phyloP scores from a whole-genome alignment of 2,797 vertebrate species.

The Emydoidea blandingii region DNA sequence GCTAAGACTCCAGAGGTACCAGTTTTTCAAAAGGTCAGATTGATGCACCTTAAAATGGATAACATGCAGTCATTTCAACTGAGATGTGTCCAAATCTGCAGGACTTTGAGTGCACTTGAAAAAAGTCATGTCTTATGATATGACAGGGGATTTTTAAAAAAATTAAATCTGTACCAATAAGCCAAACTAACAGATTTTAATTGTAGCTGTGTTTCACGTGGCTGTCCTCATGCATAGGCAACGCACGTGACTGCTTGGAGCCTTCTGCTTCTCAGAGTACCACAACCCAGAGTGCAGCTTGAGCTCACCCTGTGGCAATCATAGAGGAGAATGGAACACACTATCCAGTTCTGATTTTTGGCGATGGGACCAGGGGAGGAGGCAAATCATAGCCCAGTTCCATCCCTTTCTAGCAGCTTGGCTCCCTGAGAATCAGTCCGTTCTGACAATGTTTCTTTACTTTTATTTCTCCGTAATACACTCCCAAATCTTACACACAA shows the following conservation, averaged over 20 bases:
- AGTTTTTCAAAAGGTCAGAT: conserved; percentile 48
- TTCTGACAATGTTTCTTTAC: not conserved
- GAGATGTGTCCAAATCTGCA: not conserved
- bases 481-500: not conserved
- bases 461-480: not conserved
- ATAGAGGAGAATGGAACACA: not conserved
- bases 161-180: not conserved
- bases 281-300: accelerated
- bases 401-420: not conserved
- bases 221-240: not conserved
- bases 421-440: not conserved
- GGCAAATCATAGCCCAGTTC: not conserved
- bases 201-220: not conserved
- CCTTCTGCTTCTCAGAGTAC: accelerated
- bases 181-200: not conserved
- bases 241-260: not conserved
- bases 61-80: conserved; percentile 4
- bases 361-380: not conserved
- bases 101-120: not conserved
- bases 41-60: conserved; percentile 43
- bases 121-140: not conserved
- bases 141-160: not conserved
- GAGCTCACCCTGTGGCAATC: not conserved
- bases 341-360: accelerated
- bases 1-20: conserved; percentile 39